phyloP scores from a whole-genome alignment of 2,113 vertebrate genomes.

The Ornithorhynchus anatinus region DNA sequence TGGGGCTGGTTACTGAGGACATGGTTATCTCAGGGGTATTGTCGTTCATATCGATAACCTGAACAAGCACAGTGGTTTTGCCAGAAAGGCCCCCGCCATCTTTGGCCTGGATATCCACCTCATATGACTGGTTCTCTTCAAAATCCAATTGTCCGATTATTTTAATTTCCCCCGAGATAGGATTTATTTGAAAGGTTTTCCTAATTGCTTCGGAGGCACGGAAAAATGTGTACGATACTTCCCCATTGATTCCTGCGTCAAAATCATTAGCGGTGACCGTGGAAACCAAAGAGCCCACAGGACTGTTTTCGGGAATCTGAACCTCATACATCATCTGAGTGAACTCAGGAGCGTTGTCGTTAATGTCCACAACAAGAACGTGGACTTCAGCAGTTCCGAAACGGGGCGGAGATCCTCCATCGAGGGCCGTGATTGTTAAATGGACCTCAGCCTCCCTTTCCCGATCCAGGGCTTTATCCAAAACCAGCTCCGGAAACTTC shows the following conservation, averaged over 20 bases:
- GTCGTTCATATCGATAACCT: conserved; percentile 74
- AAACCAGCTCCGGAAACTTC: conserved; percentile 53
- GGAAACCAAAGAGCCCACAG: background rate
- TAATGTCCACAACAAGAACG: conserved; percentile 60
- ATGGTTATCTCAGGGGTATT: conserved; percentile 69
- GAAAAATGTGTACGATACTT: conserved; percentile 54
- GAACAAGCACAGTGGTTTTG: conserved; percentile 69
- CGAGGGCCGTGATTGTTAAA: conserved; percentile 66
- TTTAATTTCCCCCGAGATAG: conserved; percentile 50
- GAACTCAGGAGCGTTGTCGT: conserved; percentile 67
- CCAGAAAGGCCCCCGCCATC: conserved; percentile 48
- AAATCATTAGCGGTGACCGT: conserved; percentile 51
- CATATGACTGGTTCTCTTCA: conserved; percentile 38
- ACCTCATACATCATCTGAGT: conserved; percentile 32
- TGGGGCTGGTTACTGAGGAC: conserved; percentile 63
- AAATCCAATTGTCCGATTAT: conserved; percentile 65
- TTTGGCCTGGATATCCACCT: conserved; percentile 50
- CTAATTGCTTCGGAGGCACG: conserved; percentile 34
- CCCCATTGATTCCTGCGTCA: conserved; percentile 42
- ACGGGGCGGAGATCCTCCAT: conserved; percentile 65
- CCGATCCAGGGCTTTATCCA: conserved; percentile 48
- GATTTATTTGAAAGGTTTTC: conserved; percentile 48
- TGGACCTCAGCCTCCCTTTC: conserved; percentile 44
- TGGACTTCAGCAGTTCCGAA: conserved; percentile 58
- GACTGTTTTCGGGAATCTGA: conserved; percentile 51